Conservation (phyloP, 1,140 invertebrate species). For the Protaetia brevitarsis region DNA sequence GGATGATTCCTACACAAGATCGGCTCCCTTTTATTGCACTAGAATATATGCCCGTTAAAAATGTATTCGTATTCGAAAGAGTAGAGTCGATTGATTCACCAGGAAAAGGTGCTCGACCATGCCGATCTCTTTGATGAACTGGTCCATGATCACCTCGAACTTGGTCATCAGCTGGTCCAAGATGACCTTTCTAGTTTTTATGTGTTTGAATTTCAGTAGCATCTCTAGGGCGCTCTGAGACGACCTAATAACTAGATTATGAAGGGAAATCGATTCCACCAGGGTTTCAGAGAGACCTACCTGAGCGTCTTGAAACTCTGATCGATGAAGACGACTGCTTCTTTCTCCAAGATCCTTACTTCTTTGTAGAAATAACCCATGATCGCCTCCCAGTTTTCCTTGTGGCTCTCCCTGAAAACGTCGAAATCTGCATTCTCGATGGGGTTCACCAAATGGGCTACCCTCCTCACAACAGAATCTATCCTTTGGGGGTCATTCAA, state of each 20-base stretch:
- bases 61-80: neutral
- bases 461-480: constrained; percentile 72
- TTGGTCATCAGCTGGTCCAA: constrained; percentile 71
- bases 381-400: constrained; percentile 78
- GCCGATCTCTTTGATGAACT: constrained; percentile 79
- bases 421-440: constrained; percentile 78
- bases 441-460: constrained; percentile 68
- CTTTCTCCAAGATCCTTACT: constrained; percentile 70
- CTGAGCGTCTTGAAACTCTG: constrained; percentile 75
- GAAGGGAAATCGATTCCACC: neutral
- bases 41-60: constrained; percentile 44
- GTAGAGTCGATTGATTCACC: constrained; percentile 48
- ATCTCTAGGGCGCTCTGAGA: constrained; percentile 77
- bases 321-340: constrained; percentile 81
- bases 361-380: constrained; percentile 73
- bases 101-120: constrained; percentile 64
- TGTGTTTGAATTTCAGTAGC: constrained; percentile 74
- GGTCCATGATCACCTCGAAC: constrained; percentile 79
- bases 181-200: constrained; percentile 71
- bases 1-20: constrained; percentile 74
- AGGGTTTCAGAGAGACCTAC: constrained; percentile 42
- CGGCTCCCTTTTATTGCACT: constrained; percentile 68
- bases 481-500: constrained; percentile 81
- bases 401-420: constrained; percentile 70
- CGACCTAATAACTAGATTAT: constrained; percentile 52